Base-by-base conservation (phyloP, 2,113 vertebrate species). In the Jacana jacana region DNA sequence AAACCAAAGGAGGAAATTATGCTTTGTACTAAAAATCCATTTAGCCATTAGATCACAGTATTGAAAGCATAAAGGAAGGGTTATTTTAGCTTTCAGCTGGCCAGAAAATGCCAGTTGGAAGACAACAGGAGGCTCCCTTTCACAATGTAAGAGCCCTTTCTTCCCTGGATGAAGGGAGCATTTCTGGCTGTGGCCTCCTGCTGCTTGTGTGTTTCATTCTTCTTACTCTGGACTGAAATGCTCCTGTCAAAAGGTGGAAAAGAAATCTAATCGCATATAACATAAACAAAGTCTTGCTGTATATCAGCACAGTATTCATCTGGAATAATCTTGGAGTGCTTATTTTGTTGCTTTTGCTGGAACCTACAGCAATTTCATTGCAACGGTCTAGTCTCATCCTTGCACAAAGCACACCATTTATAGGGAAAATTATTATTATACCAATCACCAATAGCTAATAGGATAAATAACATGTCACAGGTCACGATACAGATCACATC, bases 71-170 rank as follows among this genome's bases (percentile, higher is more conserved):
- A 95, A 95, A 96, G 78, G 69, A 89, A 72, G 80, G 93, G 88
- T 94, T 92, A 84, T 87, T 95, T 94, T 42, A 93, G 77, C 95
- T 92, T 96, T 95, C 51, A 95, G 82, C 69, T 91, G 82, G 17
- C 75, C 89, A 96, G 94, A 96, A 93, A 94, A 88, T 91, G 83
- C 64, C 80, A 33, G 88, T 22, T 63, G 60, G 93, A 83, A 96
- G 93, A 97, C 95, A 96, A 94, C 91, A 95, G 95, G 96, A 95
- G 92, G 95, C 95, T 96, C 92, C 93, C 95, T 94, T 93, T 96
- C 88, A 96, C 90, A 95, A 4, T 39, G n/a, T 89, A 94, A 96
- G 91, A 95, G 73, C 28, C 12, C 31, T 96, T 91, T 96, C 80
- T 96, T 94, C 78, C 39, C 52, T 91, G 82, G 82, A 86, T 78